These are phyloP conservation scores for Formica selysi DNA, from an alignment of 1,140 invertebrate species.

Conservation along the genomic window DNA sequence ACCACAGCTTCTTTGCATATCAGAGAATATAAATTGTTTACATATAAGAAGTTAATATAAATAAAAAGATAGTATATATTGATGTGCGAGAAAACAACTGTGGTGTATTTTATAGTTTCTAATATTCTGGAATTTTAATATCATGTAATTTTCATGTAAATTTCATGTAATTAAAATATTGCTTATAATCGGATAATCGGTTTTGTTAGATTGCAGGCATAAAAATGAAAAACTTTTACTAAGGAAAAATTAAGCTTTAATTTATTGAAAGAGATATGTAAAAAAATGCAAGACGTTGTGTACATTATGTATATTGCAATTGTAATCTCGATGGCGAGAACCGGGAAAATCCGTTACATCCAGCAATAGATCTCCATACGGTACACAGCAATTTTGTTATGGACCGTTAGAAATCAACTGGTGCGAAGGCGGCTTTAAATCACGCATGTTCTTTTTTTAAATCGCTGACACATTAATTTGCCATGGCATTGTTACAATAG, in stretches of 20 bases:
- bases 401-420: constrained; percentile 54
- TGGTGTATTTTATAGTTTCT: neutral
- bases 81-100: neutral
- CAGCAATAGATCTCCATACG: constrained; percentile 54
- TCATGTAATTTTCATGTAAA: neutral
- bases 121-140: neutral
- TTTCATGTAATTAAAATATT: neutral
- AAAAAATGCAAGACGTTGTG: neutral
- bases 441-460: constrained; percentile 56
- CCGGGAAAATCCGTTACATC: constrained; percentile 32
- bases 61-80: neutral
- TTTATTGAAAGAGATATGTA: neutral
- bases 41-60: neutral
- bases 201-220: too few relatives aligned
- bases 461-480: constrained; percentile 63
- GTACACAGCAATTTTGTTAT: constrained; percentile 54
- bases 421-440: constrained; percentile 44
- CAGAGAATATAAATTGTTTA: neutral
- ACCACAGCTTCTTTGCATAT: neutral
- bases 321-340: constrained; percentile 35
- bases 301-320: neutral
- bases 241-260: neutral
- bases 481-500: constrained; percentile 16
- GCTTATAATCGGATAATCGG: neutral
- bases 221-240: neutral